Percentiles rank a stretch among this genome's conserved stretches.
Conservation (phyloP, 1,140 invertebrate genomes). For the Rhopalosiphum padi region DNA sequence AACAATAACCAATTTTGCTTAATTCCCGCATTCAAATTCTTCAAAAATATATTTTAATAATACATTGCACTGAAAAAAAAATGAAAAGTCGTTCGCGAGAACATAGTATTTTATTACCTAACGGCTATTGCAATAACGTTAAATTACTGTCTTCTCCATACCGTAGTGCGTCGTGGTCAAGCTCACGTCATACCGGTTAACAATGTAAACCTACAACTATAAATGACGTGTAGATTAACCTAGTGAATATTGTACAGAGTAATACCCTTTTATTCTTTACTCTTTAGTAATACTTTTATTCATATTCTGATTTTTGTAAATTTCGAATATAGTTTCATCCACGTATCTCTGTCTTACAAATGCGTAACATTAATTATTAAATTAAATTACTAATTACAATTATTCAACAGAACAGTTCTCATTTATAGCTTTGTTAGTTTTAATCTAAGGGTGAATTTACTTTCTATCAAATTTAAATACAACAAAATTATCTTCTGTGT, state of each 20-base stretch:
- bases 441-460: background rate
- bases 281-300: background rate
- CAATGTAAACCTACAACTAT: background rate
- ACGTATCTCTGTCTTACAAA: background rate
- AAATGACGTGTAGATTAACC: background rate
- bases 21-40: background rate
- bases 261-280: background rate
- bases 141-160: background rate
- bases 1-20: background rate
- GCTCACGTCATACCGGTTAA: background rate
- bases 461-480: background rate
- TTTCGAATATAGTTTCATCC: background rate
- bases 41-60: background rate
- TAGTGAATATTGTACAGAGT: background rate
- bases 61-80: background rate
- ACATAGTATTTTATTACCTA: background rate
- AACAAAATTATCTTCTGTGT: background rate
- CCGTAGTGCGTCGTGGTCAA: background rate
- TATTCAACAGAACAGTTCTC: background rate
- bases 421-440: background rate
- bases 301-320: background rate
- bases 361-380: background rate
- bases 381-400: too few relatives aligned
- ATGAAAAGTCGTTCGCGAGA: background rate
- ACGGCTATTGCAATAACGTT: background rate